Evolutionary conservation across 37 sponge, comb jelly and placozoan genomes (phyloP).

Genomic region (Hormiphora californensis): DNA sequence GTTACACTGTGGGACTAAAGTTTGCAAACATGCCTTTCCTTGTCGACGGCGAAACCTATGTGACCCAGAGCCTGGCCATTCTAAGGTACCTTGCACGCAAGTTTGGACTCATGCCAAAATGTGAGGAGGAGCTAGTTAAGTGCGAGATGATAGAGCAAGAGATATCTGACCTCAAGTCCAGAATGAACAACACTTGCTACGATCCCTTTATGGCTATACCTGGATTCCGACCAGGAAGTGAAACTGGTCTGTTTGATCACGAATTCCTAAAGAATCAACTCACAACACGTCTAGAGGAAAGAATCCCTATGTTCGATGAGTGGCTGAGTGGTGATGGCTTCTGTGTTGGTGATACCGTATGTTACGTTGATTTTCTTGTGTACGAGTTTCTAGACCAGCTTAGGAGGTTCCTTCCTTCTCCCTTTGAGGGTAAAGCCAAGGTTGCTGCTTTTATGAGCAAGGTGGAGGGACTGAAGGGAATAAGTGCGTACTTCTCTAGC

Average conservation of each 20-base stretch:
- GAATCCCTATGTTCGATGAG: not conserved
- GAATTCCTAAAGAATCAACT: constrained; percentile 7
- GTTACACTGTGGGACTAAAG: not conserved
- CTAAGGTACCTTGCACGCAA: constrained; percentile 14
- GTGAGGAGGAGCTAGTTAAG: not conserved
- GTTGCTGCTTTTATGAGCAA: not conserved
- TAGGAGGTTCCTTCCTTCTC: not conserved
- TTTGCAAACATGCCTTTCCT: constrained; percentile 47
- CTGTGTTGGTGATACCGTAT: not conserved
- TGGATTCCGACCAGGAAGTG: not conserved
- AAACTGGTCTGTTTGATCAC: constrained; percentile 12
- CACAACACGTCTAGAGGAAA: not conserved
- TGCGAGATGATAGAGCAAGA: constrained; percentile 38
- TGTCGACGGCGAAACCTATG: not conserved
- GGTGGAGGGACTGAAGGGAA: not conserved
- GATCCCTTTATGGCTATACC: not conserved
- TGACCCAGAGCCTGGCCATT: constrained; percentile 22
- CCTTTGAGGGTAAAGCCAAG: not conserved
- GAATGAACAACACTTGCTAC: not conserved
- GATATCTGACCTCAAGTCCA: not conserved
- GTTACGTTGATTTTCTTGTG: constrained; percentile 34
- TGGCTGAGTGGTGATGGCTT: not conserved
- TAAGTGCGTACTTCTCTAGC: not conserved
- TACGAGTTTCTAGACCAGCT: constrained; percentile 37
- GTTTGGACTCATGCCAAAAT: not conserved